Percentiles rank a stretch among this genome's conserved stretches.
Evolutionary conservation across 2,888 invertebrate species (phyloP).

Genomic region (Adineta ricciae): DNA sequence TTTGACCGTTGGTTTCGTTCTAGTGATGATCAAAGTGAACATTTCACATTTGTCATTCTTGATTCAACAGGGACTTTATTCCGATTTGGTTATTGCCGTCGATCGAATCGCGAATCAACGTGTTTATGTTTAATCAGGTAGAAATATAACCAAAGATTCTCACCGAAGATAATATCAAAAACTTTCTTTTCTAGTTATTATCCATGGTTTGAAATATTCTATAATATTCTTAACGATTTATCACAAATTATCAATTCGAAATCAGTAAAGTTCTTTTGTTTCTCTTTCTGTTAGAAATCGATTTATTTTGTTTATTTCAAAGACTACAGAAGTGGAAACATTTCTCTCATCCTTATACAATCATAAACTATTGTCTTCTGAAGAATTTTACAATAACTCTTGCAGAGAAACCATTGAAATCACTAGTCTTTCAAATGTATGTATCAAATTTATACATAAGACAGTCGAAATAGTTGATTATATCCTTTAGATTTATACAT

Average conservation of each 20-base stretch:
- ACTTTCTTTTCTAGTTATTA: background rate
- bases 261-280: background rate
- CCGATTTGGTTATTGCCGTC: constrained; percentile 14
- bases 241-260: background rate
- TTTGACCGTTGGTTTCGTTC: too few relatives aligned
- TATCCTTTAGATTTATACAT: background rate
- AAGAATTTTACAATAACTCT: background rate
- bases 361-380: background rate
- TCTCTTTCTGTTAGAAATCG: background rate
- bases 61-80: background rate
- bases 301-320: background rate
- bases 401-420: background rate
- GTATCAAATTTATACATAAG: too few relatives aligned
- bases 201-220: constrained; percentile 16
- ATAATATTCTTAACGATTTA: background rate
- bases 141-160: background rate
- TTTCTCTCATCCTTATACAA: background rate
- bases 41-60: constrained; percentile 9
- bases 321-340: background rate
- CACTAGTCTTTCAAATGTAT: background rate
- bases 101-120: background rate
- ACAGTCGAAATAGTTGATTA: too few relatives aligned
- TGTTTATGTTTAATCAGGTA: constrained; percentile 9
- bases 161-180: background rate
- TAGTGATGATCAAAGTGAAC: background rate